Evolutionary conservation across 2,797 vertebrate genomes (phyloP).

Genomic region (Carduelis carduelis): DNA sequence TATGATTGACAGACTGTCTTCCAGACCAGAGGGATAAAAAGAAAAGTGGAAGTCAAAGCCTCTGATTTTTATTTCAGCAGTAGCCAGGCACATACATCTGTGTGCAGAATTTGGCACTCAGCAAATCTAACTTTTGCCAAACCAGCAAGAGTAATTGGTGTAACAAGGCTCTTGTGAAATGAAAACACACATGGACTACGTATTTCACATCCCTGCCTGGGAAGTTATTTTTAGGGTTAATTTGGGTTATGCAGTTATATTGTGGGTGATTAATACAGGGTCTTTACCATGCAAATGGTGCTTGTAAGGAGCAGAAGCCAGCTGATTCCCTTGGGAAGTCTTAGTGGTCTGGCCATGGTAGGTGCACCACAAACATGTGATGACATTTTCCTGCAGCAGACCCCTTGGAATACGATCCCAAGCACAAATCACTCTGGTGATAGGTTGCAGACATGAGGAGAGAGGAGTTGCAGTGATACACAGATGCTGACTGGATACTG

Average conservation of each 20-base stretch:
- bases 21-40: slow-evolving; percentile 41
- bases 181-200: background rate
- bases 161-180: slow-evolving; percentile 24
- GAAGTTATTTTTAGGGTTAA: slow-evolving; percentile 58
- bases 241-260: background rate
- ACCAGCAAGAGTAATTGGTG: slow-evolving; percentile 20
- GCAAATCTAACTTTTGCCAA: slow-evolving; percentile 42
- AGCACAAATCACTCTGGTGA: background rate
- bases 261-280: background rate
- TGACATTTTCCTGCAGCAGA: background rate
- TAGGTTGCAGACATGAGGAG: background rate
- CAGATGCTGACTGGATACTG: background rate
- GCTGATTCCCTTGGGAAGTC: background rate
- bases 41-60: slow-evolving; percentile 65
- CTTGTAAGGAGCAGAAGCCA: background rate
- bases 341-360: background rate
- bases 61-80: slow-evolving; percentile 69
- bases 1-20: slow-evolving; percentile 44
- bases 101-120: slow-evolving; percentile 47
- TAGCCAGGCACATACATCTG: slow-evolving; percentile 64
- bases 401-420: background rate
- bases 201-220: background rate
- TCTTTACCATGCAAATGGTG: background rate
- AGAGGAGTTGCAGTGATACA: background rate
- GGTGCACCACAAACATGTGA: background rate